phyloP scores from a whole-genome alignment of 2,113 vertebrate species.

The Tricholaema leucomelas region DNA sequence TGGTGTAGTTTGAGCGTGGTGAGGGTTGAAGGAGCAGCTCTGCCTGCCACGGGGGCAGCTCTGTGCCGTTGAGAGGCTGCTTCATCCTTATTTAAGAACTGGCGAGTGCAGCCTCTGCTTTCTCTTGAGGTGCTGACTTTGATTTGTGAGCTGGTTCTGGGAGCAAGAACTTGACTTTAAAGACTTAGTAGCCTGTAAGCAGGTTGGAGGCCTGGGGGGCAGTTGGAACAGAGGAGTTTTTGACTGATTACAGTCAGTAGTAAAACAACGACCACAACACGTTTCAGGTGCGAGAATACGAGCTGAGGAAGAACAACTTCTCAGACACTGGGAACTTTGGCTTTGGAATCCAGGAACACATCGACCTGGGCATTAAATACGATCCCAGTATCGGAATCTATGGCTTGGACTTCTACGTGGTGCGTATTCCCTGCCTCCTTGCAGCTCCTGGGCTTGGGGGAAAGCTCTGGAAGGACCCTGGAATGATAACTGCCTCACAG shows the following conservation, averaged over 20 bases:
- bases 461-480: background rate
- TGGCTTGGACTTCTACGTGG: slow-evolving; percentile 98
- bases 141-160: background rate
- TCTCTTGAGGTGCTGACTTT: background rate
- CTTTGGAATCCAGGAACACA: slow-evolving; percentile 99
- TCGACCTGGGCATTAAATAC: slow-evolving; percentile 97
- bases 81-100: background rate
- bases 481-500: accelerated
- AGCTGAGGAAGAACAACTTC: slow-evolving; percentile 98
- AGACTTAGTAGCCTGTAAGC: accelerated
- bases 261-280: background rate
- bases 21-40: background rate
- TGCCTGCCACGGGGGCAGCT: background rate
- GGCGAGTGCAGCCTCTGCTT: background rate
- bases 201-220: background rate
- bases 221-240: background rate
- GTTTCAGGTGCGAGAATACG: slow-evolving; percentile 93
- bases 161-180: background rate
- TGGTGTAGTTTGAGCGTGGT: accelerated
- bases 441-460: background rate
- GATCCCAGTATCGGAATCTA: slow-evolving; percentile 99
- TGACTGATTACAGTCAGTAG: background rate
- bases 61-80: accelerated
- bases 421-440: slow-evolving; percentile 56
- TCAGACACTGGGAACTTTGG: slow-evolving; percentile 98